Percentiles rank a stretch among this genome's conserved stretches.
phyloP scores from a whole-genome alignment of 1,140 invertebrate species.

The Asobara japonica region DNA sequence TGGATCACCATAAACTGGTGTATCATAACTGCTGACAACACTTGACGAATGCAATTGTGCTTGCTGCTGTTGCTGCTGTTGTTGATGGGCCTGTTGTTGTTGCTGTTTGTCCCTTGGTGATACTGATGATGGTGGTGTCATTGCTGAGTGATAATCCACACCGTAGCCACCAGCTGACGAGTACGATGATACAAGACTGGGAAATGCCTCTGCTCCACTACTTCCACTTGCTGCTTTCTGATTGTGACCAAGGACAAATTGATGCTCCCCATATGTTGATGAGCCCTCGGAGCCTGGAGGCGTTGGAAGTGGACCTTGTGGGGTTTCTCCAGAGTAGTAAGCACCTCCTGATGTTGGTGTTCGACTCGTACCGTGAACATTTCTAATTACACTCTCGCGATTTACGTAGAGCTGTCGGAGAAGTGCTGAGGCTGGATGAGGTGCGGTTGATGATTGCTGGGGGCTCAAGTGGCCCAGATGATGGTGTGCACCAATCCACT shows the following conservation, averaged over 20 bases:
- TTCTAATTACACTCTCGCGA: conserved; percentile 92
- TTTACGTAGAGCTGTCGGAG: conserved; percentile 90
- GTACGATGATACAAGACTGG: conserved; percentile 71
- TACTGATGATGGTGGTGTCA: conserved; percentile 94
- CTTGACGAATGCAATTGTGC: conserved; percentile 47
- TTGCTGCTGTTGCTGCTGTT: conserved; percentile 47
- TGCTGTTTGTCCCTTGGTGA: conserved; percentile 89
- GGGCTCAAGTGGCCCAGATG: conserved; percentile 72
- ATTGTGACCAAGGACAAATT: conserved; percentile 74
- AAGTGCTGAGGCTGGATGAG: conserved; percentile 83
- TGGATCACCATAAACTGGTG: conserved; percentile 60
- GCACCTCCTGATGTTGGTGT: conserved; percentile 59
- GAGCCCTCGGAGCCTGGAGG: conserved; percentile 86
- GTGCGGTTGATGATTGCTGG: conserved; percentile 69
- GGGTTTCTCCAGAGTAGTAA: conserved; percentile 65
- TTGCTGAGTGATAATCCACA: conserved; percentile 87
- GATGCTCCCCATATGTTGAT: conserved; percentile 76
- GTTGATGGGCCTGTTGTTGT: conserved; percentile 49
- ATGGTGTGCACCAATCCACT: conserved; percentile 90
- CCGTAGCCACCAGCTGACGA: conserved; percentile 72
- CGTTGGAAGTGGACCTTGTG: conserved; percentile 80
- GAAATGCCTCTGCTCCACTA: conserved; percentile 69
- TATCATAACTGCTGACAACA: conserved; percentile 53
- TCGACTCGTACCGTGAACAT: conserved; percentile 76
- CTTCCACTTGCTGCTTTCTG: conserved; percentile 63